Base-by-base conservation (phyloP, 2,888 invertebrate genomes). In the Stenichneumon culpator region DNA sequence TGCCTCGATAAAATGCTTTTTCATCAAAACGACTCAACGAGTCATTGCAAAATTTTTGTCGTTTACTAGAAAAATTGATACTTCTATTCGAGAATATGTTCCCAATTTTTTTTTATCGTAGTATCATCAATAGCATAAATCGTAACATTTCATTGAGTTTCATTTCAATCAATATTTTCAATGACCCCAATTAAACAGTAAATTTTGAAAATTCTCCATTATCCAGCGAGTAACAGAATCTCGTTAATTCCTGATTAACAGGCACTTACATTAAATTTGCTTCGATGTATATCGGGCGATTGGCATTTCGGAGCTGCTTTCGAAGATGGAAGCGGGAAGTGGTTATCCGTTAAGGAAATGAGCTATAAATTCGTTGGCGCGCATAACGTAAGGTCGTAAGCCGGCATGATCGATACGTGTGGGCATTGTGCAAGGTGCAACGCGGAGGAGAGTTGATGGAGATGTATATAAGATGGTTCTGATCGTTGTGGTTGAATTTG, bases 281-380 rank as follows among this genome's bases (percentile, higher is more conserved):
- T 22, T 32, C 19, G 19, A n/a, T 36, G 32, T 22, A 36, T 22
- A 72, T 22, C 39, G 22, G 6, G 3, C n/a, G 54, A 16, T 14
- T 14, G 47, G 28, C 54, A 22, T n/a, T 73, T 60, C 32, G 22
- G 22, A 44, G 9, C 47, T 69, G 69, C n/a, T 69, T 70, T 69
- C 44, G 47, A 16, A 50, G 69, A 47, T 47, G 57, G 44, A 60
- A 16, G 47, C 44, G 19, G 60, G 14, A 60, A 44, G 69, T 70
- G 57, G 60, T 32, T 54, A 68, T 68, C 68, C 68, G 77, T 78
- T 39, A 25, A 54, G 68, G 68, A 78, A 78, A 78, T 68, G 52
- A 54, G 25, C 25, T 68, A 68, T 78, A 78, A 39, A 78, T 78
- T 68, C 68, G 22, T 78, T 68, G 77, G 22, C 54, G 22, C 50